Evolutionary conservation across 2,888 invertebrate species (phyloP).

Genomic region (Hanleya hanleyi): DNA sequence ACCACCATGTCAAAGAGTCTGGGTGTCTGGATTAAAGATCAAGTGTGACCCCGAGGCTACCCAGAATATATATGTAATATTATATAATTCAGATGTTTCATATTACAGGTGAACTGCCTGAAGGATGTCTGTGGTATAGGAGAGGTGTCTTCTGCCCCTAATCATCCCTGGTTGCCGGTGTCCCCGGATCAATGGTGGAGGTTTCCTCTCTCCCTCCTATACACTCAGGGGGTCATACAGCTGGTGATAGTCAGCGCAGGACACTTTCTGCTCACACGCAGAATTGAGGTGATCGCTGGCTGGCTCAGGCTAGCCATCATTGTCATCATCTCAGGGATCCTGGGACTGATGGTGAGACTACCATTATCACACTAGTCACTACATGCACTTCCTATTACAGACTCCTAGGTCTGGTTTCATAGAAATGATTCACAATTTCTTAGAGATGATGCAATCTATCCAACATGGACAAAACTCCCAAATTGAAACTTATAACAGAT

Average conservation of each 20-base stretch:
- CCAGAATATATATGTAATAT: background rate
- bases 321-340: conserved; percentile 49
- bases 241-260: conserved; percentile 41
- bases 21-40: no score
- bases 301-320: conserved; percentile 55
- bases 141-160: conserved; percentile 19
- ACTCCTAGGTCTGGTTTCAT: no score
- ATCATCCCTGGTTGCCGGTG: conserved; percentile 46
- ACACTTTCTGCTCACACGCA: conserved; percentile 47
- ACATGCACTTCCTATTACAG: no score
- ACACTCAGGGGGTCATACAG: conserved; percentile 57
- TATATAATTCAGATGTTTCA: background rate
- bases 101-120: conserved; percentile 55
- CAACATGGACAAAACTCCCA: no score
- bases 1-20: no score
- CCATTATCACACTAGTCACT: no score
- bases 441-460: no score
- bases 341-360: conserved; percentile 51
- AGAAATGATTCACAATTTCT: no score
- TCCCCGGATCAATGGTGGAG: conserved; percentile 60
- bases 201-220: conserved; percentile 47
- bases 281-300: conserved; percentile 55
- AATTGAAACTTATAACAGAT: no score
- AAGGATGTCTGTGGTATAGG: conserved; percentile 42
- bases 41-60: no score